phyloP scores from a whole-genome alignment of 2,113 vertebrate species.

The Gambusia affinis region DNA sequence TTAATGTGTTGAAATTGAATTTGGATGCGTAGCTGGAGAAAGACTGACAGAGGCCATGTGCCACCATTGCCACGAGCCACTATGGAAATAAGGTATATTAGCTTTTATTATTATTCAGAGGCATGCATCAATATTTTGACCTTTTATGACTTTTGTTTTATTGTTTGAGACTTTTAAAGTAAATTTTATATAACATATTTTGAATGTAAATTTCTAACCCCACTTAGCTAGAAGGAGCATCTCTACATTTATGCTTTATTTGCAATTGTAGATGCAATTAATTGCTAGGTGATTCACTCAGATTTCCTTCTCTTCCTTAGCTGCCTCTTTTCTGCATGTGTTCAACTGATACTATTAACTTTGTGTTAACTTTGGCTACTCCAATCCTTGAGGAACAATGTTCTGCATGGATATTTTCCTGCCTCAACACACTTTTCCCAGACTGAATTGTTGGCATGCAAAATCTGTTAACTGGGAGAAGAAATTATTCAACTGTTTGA shows the following conservation, averaged over 20 bases:
- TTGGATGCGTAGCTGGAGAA: constrained; percentile 13
- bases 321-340: background rate
- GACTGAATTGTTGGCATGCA: background rate
- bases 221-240: background rate
- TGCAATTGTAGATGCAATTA: too few relatives aligned
- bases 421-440: too few relatives aligned
- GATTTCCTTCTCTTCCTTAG: background rate
- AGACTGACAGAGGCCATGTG: constrained; percentile 12
- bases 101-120: constrained; percentile 17
- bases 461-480: background rate
- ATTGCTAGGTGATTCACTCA: background rate
- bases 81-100: constrained; percentile 40
- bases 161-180: constrained; percentile 1
- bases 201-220: background rate
- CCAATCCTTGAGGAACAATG: too few relatives aligned
- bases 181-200: background rate
- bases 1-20: constrained; percentile 21
- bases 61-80: constrained; percentile 13
- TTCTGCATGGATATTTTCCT: too few relatives aligned
- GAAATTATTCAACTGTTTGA: background rate
- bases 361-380: too few relatives aligned
- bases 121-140: background rate
- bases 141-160: constrained; percentile 8
- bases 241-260: too few relatives aligned
- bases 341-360: background rate